Evolutionary conservation across 2,113 vertebrate genomes (phyloP).

Genomic region (Echinops telfairi): DNA sequence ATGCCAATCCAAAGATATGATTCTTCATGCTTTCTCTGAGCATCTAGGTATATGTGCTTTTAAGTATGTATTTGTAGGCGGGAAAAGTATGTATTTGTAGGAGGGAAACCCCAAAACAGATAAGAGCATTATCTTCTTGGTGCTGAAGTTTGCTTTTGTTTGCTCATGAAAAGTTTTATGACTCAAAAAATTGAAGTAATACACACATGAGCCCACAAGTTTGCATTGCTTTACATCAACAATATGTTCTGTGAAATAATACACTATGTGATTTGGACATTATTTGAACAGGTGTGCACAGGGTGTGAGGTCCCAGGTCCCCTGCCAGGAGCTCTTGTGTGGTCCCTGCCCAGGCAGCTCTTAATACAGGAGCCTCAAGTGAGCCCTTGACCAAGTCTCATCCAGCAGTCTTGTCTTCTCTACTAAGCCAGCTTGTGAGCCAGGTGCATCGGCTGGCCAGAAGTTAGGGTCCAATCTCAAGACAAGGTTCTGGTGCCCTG

Average conservation of each 20-base stretch:
- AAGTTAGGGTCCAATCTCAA: not conserved
- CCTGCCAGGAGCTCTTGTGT: not conserved
- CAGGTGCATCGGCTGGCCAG: not conserved
- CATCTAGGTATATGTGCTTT: not conserved
- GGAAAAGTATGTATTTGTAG: not conserved
- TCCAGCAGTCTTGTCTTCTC: not conserved
- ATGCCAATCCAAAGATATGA: not conserved
- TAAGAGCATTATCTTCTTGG: not conserved
- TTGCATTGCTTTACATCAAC: not conserved
- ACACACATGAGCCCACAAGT: not conserved
- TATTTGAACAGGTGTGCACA: not conserved
- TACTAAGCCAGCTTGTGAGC: not conserved
- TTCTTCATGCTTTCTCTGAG: not conserved
- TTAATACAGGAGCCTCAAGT: too few species aligned
- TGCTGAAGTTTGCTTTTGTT: conserved; percentile 24
- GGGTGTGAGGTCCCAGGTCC: too few species aligned
- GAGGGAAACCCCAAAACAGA: not conserved
- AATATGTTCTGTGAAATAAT: not conserved
- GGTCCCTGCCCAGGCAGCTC: not conserved
- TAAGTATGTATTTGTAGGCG: not conserved
- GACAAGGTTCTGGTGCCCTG: not conserved
- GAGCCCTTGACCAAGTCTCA: too few species aligned
- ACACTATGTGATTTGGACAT: not conserved
- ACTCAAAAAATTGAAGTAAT: too few species aligned
- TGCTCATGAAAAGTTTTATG: not conserved